Conservation (phyloP, 2,797 vertebrate genomes). For the Semaprochilodus insignis region DNA sequence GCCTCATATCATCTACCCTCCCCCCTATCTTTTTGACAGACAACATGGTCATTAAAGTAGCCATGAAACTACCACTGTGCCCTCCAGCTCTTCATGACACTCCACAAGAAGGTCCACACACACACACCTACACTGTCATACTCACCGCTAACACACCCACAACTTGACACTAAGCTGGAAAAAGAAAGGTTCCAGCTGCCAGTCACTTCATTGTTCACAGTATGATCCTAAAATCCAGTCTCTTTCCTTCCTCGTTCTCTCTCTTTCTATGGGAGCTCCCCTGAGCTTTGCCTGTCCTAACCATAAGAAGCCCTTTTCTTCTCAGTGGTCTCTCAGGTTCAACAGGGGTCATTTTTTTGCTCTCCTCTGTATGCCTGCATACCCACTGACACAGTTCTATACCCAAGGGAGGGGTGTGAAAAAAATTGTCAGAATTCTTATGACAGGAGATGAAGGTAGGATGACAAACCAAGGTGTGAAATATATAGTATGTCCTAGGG, state of each 20-base stretch:
- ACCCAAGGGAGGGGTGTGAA: not conserved
- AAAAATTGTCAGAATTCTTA: not conserved
- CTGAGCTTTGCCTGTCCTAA: slow-evolving; percentile 44
- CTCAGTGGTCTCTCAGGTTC: not conserved
- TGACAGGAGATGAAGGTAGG: too few species aligned
- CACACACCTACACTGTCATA: slow-evolving; percentile 37
- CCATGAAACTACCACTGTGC: slow-evolving; percentile 38
- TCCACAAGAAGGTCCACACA: slow-evolving; percentile 30
- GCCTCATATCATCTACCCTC: not conserved
- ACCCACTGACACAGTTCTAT: slow-evolving; percentile 21
- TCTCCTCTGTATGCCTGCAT: not conserved
- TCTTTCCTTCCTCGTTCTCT: slow-evolving; percentile 8
- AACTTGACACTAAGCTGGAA: slow-evolving; percentile 35
- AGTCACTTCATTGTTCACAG: slow-evolving; percentile 27
- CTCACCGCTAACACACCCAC: slow-evolving; percentile 13
- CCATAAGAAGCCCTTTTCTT: not conserved
- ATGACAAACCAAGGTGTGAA: too few species aligned
- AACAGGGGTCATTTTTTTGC: not conserved
- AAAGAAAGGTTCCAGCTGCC: slow-evolving; percentile 44
- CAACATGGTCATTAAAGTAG: slow-evolving; percentile 48
- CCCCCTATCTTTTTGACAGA: slow-evolving; percentile 5
- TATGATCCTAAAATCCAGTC: slow-evolving; percentile 41
- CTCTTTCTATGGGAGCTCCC: slow-evolving; percentile 22
- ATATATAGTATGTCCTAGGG: too few species aligned
- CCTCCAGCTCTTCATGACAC: slow-evolving; percentile 20